These are phyloP conservation scores for Agapostemon virescens DNA, from an alignment of 2,888 invertebrate genomes.

Conservation along the genomic window DNA sequence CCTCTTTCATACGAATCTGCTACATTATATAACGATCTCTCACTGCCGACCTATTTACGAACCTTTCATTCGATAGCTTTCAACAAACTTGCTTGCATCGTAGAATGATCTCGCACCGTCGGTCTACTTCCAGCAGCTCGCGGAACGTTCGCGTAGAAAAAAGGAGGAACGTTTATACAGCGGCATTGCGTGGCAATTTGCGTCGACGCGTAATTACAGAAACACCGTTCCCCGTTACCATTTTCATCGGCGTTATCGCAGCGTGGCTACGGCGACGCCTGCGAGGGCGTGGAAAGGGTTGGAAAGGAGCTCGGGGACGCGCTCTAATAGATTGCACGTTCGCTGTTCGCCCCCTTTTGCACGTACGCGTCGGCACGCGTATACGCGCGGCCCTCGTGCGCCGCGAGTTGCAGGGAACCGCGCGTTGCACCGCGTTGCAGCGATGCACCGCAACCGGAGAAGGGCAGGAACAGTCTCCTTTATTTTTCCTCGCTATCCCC, in stretches of 20 bases:
- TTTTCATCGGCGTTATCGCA: constrained; percentile 56
- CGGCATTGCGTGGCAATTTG: constrained; percentile 34
- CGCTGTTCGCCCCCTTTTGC: constrained; percentile 35
- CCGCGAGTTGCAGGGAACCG: constrained; percentile 7
- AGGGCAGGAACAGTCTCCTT: constrained; percentile 10
- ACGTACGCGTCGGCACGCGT: constrained; percentile 35
- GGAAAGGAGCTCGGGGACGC: constrained; percentile 48
- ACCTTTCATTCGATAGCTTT: not conserved
- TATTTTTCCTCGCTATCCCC: constrained; percentile 8
- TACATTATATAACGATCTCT: not conserved
- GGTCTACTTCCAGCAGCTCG: not conserved
- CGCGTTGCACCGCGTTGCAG: constrained; percentile 1
- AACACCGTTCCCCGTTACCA: constrained; percentile 47
- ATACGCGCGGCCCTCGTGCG: not conserved
- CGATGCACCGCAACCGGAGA: not conserved
- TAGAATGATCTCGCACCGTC: not conserved
- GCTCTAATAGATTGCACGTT: constrained; percentile 70
- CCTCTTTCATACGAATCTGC: not conserved
- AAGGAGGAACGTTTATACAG: constrained; percentile 19
- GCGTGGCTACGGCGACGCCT: constrained; percentile 34
- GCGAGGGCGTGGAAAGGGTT: constrained; percentile 4
- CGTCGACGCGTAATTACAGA: constrained; percentile 42
- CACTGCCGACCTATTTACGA: not conserved
- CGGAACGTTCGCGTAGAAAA: not conserved
- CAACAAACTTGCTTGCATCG: not conserved